Base-by-base conservation (phyloP, 2,888 invertebrate species). In the Aphrophora alni region DNA sequence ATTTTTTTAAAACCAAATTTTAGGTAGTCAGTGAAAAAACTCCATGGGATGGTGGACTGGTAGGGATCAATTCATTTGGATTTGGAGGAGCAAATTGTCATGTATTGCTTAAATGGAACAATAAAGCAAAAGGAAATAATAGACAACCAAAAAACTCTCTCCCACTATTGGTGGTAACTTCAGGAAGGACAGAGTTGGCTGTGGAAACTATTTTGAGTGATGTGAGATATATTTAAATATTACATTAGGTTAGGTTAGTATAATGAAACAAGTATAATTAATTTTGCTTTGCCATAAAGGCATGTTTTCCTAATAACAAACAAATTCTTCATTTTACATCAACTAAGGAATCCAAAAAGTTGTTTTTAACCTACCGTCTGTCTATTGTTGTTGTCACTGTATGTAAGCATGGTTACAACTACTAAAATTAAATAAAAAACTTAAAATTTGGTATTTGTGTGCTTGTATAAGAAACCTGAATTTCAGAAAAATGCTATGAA, bases 21-120 rank as follows among this genome's bases (percentile, higher is more conserved):
- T 21, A 91, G 84, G 96, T 98, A 0, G 93, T 98, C 0, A 92
- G 93, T 0, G 95, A 93, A 75, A 91, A 90, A 87, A 93, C 89
- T 26, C 92, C 91, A 0, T 94, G 96, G 91, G 88, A 91, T 38
- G 93, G 94, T 38, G 95, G 95, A 25, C 84, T 94, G 86, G 93
- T 94, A 27, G 97, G 95, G 3, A 90, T 98, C 27, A 98, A 96
- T 89, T 97, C 96, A 12, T 98, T 98, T 87, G 98, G 98, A 0
- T 98, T 98, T 87, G 98, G 98, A 33, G 98, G 98, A 0, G 94
- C 94, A 3, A 97, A 97, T 86, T 94, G 93, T 73, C 95, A 95
- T 85, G 89, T 92, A 33, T 87, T 95, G 69, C 87, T 95, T 10
- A 91, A 92, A 86, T 91, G 93, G 73, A 88, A 92, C 80, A 86